Evolutionary conservation across 2,797 vertebrate species (phyloP), one percentile per base, ranked within the genome.

Genomic region (Taenioides sp.): DNA sequence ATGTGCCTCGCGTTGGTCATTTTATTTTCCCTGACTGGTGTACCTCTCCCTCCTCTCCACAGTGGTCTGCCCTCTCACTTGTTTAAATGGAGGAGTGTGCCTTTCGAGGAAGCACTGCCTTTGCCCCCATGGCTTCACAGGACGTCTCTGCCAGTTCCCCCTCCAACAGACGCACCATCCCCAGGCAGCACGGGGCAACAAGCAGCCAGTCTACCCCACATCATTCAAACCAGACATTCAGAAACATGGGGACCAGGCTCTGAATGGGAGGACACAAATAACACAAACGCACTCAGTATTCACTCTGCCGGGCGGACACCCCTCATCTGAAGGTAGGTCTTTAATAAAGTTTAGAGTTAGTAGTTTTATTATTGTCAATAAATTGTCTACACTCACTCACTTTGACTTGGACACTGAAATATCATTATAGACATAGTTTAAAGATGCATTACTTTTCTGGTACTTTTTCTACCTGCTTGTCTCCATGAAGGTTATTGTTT

Each of bases 51-150:
- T 52, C 22, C 11, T 54, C 37, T 64, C 74, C 66, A 49, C 91
- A 96, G 96, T 98, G 82, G 96, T 98, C 81, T 98, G 96, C 81
- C 96, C 96, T 18, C 90, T 97, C 75, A 96, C 96, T 18, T 98
- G 96, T 82, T 91, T 96, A 94, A 98, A 98, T 23, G 96, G 96
- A 61, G 96, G 96, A n/a, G 94, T 96, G 70, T 98, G 96, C 85
- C 95, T 92, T 73, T 95, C 96, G 7, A 92, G 95, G 75, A 96
- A 95, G 75, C 95, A 96, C 86, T 98, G 96, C 77, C 90, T 95
- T 67, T 98, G 96, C 76, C 96, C 94, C 5, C 93, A 95, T 0
- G 95, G 95, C 76, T 98, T 96, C 91, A 96, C 95, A 0, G 96
- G 96, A 0, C 94, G 96, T 12, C 94, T 97, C 84, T 98, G 96